Evolutionary conservation across 2,113 vertebrate species (phyloP).

Genomic region (Peromyscus maniculatus): DNA sequence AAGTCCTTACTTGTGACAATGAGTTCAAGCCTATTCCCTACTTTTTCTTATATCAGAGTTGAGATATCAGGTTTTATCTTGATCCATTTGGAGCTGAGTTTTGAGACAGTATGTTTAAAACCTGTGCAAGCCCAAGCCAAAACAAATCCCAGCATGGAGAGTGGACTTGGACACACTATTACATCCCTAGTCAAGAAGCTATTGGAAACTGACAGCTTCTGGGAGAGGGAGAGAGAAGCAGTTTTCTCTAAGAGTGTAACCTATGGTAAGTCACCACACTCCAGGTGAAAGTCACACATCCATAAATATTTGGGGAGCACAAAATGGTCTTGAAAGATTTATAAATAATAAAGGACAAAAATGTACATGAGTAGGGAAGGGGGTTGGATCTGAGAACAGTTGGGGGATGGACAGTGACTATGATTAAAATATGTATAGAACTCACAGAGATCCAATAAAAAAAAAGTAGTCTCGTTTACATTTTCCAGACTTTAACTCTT

Average conservation of each 20-base stretch:
- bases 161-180: neutral
- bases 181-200: neutral
- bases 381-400: neutral
- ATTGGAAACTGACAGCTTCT: neutral
- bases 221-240: neutral
- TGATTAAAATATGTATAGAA: neutral
- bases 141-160: neutral
- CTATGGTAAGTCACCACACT: neutral
- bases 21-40: neutral
- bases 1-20: neutral
- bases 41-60: neutral
- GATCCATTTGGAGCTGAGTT: neutral
- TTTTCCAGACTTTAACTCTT: neutral
- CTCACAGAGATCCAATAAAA: neutral
- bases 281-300: neutral
- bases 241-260: neutral
- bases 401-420: no score
- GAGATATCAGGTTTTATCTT: neutral
- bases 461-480: neutral
- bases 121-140: neutral
- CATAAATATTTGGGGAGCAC: neutral
- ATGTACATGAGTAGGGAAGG: neutral
- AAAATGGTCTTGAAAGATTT: neutral
- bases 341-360: neutral
- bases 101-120: neutral